Conservation (phyloP, 2,113 vertebrate genomes). For the Leptosomus discolor region DNA sequence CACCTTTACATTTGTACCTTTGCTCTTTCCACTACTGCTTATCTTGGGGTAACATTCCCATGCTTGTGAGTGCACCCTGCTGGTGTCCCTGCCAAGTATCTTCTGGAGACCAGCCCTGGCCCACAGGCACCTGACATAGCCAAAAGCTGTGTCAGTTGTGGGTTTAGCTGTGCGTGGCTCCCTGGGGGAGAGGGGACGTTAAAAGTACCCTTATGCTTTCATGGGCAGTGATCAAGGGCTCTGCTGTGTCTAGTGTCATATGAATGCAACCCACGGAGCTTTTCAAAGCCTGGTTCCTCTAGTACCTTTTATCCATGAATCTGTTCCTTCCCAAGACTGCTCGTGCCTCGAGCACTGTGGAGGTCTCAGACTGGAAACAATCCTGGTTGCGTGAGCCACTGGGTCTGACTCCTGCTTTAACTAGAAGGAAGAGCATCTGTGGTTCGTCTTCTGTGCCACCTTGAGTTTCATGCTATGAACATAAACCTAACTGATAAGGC, state of each 20-base stretch:
- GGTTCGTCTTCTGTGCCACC: not conserved
- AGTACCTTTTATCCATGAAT: not conserved
- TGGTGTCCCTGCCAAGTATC: not conserved
- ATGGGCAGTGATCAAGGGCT: not conserved
- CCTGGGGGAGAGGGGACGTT: not conserved
- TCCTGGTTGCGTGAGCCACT: not conserved
- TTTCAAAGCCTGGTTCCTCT: not conserved
- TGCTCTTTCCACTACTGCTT: not conserved
- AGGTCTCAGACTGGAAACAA: not conserved
- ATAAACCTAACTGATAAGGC: not conserved
- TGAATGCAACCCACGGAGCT: not conserved
- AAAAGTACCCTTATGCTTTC: not conserved
- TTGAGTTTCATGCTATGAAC: fast-evolving
- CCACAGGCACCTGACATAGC: not conserved
- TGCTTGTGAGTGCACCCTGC: fast-evolving
- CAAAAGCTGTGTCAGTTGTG: not conserved
- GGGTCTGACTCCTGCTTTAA: not conserved
- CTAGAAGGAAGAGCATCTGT: not conserved
- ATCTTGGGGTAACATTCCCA: not conserved
- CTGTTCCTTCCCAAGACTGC: not conserved
- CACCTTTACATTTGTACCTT: not conserved
- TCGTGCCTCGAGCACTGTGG: not conserved
- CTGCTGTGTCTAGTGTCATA: not conserved
- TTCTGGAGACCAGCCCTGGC: not conserved
- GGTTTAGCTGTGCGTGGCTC: not conserved